A percentile compares a stretch with the other conserved stretches of the same genome.
Evolutionary conservation across 2,113 vertebrate genomes (phyloP).

Genomic region (Festucalex cinctus): DNA sequence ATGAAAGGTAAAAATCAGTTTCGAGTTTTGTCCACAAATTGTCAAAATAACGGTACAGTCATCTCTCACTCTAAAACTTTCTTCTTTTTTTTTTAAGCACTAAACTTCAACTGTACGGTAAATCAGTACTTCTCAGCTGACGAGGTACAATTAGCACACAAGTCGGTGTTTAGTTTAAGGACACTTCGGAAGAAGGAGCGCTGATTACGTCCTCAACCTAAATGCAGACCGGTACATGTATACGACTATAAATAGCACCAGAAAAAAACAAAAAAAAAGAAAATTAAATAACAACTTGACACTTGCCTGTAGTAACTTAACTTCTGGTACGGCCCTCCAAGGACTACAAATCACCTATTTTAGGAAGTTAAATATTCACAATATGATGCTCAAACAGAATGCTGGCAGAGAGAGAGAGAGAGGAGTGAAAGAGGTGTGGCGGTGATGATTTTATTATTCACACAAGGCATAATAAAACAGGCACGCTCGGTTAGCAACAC

Average conservation of each 20-base stretch:
- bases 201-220: constrained; percentile 2
- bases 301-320: neutral
- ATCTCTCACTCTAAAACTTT: too few relatives aligned
- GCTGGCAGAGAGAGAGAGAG: constrained; percentile 41
- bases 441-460: constrained; percentile 71
- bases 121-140: neutral
- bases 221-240: neutral
- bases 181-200: neutral
- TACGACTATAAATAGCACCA: neutral
- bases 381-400: constrained; percentile 32
- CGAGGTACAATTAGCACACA: constrained; percentile 1
- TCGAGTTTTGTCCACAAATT: too few relatives aligned
- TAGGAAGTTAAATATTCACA: neutral
- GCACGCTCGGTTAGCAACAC: constrained; percentile 70
- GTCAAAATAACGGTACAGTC: too few relatives aligned
- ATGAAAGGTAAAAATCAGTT: neutral
- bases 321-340: neutral
- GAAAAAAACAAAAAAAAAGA: neutral
- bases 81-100: neutral
- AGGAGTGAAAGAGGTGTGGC: constrained; percentile 21
- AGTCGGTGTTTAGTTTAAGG: neutral
- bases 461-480: constrained; percentile 77
- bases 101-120: neutral
- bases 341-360: neutral
- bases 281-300: neutral